Conservation (phyloP, 2,113 vertebrate species). For the Epinephelus moara region DNA sequence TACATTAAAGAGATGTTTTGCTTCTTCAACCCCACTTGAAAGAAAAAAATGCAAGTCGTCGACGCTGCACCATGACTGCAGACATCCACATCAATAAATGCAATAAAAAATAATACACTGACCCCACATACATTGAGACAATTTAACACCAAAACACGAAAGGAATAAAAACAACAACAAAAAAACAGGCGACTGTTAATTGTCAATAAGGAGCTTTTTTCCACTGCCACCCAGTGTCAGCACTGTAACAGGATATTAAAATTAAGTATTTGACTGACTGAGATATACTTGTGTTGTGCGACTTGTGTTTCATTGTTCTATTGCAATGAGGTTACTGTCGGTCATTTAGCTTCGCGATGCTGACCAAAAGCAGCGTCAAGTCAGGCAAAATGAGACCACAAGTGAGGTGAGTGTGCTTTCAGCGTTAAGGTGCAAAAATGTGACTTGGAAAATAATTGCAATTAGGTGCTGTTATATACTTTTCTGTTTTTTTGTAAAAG, state of each 20-base stretch:
- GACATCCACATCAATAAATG: background rate
- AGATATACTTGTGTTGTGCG: background rate
- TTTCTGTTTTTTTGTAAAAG: background rate
- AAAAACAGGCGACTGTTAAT: background rate
- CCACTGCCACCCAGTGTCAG: background rate
- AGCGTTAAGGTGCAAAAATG: constrained; percentile 7
- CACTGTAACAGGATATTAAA: background rate
- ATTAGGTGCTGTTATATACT: background rate
- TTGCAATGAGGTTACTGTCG: constrained; percentile 81
- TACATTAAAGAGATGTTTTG: background rate
- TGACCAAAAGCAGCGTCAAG: constrained; percentile 47
- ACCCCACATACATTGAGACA: background rate
- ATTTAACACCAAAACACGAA: background rate
- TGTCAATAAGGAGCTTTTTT: background rate
- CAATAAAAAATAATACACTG: background rate
- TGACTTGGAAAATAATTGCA: background rate
- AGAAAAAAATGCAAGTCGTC: background rate
- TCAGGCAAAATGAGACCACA: background rate
- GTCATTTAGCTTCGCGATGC: constrained; percentile 71
- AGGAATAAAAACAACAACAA: background rate
- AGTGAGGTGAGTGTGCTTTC: background rate
- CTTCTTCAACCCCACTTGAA: background rate
- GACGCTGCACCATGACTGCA: background rate
- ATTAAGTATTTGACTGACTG: background rate
- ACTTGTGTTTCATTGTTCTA: constrained; percentile 66